phyloP scores from a whole-genome alignment of 64 coral and sea anemone genomes.

The Trachythela sp. region DNA sequence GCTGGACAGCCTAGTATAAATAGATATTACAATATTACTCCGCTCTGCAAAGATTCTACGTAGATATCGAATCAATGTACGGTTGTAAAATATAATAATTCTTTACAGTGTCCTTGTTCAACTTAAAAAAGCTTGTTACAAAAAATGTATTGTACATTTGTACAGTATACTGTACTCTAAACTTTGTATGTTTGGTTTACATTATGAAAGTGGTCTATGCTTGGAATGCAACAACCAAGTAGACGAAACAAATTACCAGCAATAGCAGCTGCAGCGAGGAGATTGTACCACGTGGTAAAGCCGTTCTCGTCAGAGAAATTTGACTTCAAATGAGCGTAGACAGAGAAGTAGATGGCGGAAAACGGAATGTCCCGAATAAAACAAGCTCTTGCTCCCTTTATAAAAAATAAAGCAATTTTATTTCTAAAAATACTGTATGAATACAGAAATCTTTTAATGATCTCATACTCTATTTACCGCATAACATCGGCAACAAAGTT shows the following conservation, averaged over 20 bases:
- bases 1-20: constrained; percentile 65
- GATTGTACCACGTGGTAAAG: constrained; percentile 39
- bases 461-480: too few relatives aligned
- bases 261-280: constrained; percentile 64
- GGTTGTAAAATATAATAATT: too few relatives aligned
- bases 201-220: neutral
- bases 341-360: constrained; percentile 91
- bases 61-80: neutral
- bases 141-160: neutral
- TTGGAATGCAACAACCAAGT: neutral
- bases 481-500: too few relatives aligned
- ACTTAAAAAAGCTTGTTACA: too few relatives aligned
- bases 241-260: constrained; percentile 48
- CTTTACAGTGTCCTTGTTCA: too few relatives aligned
- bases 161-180: neutral
- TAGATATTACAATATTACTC: neutral
- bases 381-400: constrained; percentile 85
- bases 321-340: constrained; percentile 83
- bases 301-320: constrained; percentile 75
- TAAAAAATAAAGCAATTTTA: neutral
- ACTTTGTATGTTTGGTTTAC: too few relatives aligned
- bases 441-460: too few relatives aligned
- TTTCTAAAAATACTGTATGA: too few relatives aligned
- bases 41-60: neutral
- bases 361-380: constrained; percentile 97